These are phyloP conservation scores for Orthosia cruda DNA, from an alignment of 2,888 invertebrate genomes.

Conservation along the genomic window DNA sequence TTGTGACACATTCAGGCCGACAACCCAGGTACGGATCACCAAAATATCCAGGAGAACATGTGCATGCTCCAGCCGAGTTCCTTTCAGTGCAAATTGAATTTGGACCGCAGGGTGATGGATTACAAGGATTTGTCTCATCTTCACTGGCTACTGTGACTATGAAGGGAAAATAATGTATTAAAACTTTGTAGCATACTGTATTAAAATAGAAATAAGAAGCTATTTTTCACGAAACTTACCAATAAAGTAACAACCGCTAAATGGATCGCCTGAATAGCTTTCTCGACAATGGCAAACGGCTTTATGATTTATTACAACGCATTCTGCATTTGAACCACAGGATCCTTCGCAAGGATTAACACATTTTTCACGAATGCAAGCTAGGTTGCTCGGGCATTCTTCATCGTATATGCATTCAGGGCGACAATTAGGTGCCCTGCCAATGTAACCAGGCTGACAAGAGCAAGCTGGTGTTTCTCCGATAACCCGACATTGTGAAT, in stretches of 20 bases:
- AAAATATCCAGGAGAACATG: constrained; percentile 95
- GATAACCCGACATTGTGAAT: constrained; percentile 95
- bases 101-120: constrained; percentile 97
- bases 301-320: constrained; percentile 96
- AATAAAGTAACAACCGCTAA: constrained; percentile 93
- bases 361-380: constrained; percentile 96
- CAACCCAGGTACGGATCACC: constrained; percentile 97
- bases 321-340: constrained; percentile 95
- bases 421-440: constrained; percentile 96
- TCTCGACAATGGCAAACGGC: constrained; percentile 96
- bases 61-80: constrained; percentile 96
- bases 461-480: constrained; percentile 96
- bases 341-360: constrained; percentile 96
- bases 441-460: constrained; percentile 95
- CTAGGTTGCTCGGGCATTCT: constrained; percentile 96
- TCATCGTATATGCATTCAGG: constrained; percentile 97
- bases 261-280: constrained; percentile 96
- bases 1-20: constrained; percentile 96
- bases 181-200: not conserved
- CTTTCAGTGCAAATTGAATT: constrained; percentile 96
- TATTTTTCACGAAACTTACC: constrained; percentile 77
- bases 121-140: constrained; percentile 94
- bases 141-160: constrained; percentile 92
- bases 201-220: not conserved
- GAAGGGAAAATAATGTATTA: constrained; percentile 50